A percentile compares a stretch with the other conserved stretches of the same genome.
These are phyloP conservation scores for Hydropotes inermis DNA, from an alignment of 2,113 vertebrate species.

Conservation along the genomic window DNA sequence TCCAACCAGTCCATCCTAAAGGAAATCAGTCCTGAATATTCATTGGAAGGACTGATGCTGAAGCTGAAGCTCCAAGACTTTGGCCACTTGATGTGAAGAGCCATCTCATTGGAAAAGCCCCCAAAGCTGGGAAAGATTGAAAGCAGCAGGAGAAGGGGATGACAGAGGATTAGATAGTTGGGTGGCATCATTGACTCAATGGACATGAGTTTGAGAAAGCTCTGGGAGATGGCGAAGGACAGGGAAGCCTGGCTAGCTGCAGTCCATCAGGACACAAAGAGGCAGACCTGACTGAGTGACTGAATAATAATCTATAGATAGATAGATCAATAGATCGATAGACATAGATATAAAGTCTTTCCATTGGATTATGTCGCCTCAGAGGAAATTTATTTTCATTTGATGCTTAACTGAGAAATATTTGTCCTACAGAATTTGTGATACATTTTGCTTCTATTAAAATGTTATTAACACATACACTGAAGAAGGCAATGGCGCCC, in stretches of 20 bases:
- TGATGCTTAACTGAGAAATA: not conserved
- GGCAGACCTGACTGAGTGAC: not conserved
- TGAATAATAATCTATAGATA: not conserved
- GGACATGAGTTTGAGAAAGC: not conserved
- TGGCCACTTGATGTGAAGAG: not conserved
- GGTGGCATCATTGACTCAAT: not conserved
- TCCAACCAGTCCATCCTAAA: not conserved
- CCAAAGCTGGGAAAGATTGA: not conserved
- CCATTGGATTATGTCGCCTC: not conserved
- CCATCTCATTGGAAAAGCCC: not conserved
- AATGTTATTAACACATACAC: not conserved
- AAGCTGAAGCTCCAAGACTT: not conserved
- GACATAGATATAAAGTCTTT: not conserved
- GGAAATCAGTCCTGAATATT: not conserved
- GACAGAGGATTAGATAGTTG: not conserved
- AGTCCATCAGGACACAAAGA: not conserved
- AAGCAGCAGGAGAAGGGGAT: not conserved
- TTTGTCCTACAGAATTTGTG: not conserved
- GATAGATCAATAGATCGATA: not conserved
- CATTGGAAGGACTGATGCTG: not conserved
- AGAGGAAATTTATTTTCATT: not conserved
- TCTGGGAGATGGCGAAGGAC: not conserved
- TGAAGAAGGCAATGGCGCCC: too few relatives aligned
- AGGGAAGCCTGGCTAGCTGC: rapidly evolving
- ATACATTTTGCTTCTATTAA: not conserved